Conservation (phyloP, 2,888 invertebrate species). For the Epirrhoe tristata region DNA sequence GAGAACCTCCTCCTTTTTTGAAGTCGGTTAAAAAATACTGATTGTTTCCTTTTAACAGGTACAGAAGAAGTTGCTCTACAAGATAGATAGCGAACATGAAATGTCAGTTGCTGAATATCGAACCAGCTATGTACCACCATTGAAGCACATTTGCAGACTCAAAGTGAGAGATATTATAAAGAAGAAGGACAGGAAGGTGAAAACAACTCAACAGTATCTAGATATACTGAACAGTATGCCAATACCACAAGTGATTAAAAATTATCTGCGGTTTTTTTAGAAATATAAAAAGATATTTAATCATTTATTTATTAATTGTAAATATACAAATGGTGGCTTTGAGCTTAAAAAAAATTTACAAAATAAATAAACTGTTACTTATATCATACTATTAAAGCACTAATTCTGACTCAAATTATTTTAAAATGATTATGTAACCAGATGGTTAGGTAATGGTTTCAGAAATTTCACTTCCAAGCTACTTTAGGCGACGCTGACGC, state of each 20-base stretch:
- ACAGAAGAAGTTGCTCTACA: slow-evolving; percentile 58
- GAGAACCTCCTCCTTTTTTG: no score
- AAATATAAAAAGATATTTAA: slow-evolving; percentile 14
- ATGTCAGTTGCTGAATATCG: slow-evolving; percentile 53
- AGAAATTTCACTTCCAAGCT: background rate
- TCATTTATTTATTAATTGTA: slow-evolving; percentile 6
- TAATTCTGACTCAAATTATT: slow-evolving; percentile 22
- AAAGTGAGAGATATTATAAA: slow-evolving; percentile 61
- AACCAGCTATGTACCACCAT: slow-evolving; percentile 55
- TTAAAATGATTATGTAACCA: background rate
- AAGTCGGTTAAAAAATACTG: no score
- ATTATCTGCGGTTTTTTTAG: slow-evolving; percentile 63
- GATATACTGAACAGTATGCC: slow-evolving; percentile 57
- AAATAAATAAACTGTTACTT: slow-evolving; percentile 10
- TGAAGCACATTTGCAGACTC: slow-evolving; percentile 70
- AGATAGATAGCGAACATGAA: slow-evolving; percentile 57
- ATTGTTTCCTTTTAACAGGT: slow-evolving; percentile 52
- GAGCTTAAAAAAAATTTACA: slow-evolving; percentile 10
- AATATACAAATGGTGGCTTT: slow-evolving; percentile 14
- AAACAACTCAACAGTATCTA: slow-evolving; percentile 61
- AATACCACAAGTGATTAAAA: slow-evolving; percentile 61
- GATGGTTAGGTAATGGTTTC: background rate
- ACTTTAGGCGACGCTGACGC: slow-evolving; percentile 29
- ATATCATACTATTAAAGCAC: slow-evolving; percentile 25
- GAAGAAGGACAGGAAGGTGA: slow-evolving; percentile 46